Base-by-base conservation (phyloP, 2,113 vertebrate species). In the Gorilla gorilla region DNA sequence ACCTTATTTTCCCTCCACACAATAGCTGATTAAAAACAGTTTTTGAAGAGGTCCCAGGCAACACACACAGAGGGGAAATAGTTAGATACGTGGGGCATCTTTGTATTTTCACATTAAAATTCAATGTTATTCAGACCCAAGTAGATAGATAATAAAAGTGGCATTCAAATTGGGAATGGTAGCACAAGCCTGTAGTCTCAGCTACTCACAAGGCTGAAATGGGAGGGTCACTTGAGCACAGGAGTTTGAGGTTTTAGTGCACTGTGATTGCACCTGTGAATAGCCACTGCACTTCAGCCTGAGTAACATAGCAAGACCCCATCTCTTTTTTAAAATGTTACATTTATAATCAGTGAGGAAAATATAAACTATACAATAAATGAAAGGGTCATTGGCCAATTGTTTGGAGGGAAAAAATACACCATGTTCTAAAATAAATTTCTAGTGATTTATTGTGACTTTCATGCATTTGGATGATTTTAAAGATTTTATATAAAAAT, bases 401-500 rank as follows among this genome's bases (percentile, higher is more conserved):
- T 85, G 25, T 88, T 88, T 78, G n/a, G 40, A 57, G 57, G 40
- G 45, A 57, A 88, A 68, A 89, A 81, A 72, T 35, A 52, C 0
- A 83, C 20, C 20, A 22, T 61, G 35, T 89, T n/a, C 20, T 73
- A 85, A 94, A 95, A 81, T 89, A 92, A 95, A 89, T 83, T 80
- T 23, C 43, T 94, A 40, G 23, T 95, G 16, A 64, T 64, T 64
- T 64, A 64, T 64, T 30, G 11, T 64, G 27, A 64, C 27, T 64
- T 64, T 64, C 61, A 64, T 64, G 61, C 27, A 64, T 27, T 64
- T 64, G 27, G 27, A 64, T 64, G 64, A 68, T 73, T 75, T 61
- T 16, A 92, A 92, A 95, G 22, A 86, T 89, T 84, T 95, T 70
- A 88, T 91, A 80, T 59, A 79, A 93, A 91, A 94, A 79, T 91